A percentile compares a stretch with the other conserved stretches of the same genome.
Evolutionary conservation across 2,113 vertebrate genomes (phyloP).

Genomic region (Ursus arctos): DNA sequence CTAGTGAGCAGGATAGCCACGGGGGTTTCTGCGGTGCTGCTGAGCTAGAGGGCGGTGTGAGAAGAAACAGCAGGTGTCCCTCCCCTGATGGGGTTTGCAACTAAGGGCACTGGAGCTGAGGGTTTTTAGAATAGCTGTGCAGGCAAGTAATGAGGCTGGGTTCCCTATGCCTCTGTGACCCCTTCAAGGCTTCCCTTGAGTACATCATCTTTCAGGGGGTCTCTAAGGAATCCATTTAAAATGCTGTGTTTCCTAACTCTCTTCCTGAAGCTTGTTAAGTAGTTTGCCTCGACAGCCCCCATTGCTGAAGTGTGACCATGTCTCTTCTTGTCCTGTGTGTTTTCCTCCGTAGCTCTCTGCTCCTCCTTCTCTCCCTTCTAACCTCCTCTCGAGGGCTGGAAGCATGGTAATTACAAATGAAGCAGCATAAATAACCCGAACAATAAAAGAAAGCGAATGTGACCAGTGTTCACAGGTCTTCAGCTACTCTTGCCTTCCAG

Average conservation of each 20-base stretch:
- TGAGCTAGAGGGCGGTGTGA: neutral
- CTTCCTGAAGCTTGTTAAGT: neutral
- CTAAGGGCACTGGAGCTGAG: neutral
- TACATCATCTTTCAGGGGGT: no score
- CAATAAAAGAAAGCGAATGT: neutral
- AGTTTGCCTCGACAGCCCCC: neutral
- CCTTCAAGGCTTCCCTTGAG: neutral
- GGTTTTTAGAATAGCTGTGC: neutral
- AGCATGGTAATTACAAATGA: neutral
- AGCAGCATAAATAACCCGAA: neutral
- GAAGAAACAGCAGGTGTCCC: neutral
- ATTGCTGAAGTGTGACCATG: neutral
- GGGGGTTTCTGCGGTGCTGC: neutral
- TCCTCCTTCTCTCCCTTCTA: neutral
- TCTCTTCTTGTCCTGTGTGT: neutral
- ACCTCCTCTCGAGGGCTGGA: neutral
- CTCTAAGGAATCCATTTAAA: neutral
- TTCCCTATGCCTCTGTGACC: neutral
- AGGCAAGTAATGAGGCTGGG: neutral
- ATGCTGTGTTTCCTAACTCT: neutral
- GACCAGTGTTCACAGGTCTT: neutral
- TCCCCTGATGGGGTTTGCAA: neutral
- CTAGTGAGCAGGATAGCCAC: neutral
- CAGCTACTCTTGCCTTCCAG: neutral
- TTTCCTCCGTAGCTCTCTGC: neutral